A percentile compares a stretch with the other conserved stretches of the same genome.
Evolutionary conservation across 2,113 vertebrate genomes (phyloP).

Genomic region (Trogon surrucura): DNA sequence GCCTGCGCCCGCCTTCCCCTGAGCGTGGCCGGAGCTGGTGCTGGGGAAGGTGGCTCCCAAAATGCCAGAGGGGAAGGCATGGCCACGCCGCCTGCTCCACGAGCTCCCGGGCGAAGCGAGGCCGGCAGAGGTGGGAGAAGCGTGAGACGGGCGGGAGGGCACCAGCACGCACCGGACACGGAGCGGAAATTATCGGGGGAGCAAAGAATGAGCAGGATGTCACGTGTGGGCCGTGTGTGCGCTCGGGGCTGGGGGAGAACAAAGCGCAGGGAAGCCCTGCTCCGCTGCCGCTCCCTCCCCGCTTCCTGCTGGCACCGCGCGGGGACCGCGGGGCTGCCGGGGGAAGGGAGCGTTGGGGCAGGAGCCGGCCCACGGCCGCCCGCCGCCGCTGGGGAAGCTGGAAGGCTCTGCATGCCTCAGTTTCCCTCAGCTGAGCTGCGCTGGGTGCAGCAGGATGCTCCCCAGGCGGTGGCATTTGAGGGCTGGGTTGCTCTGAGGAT

Average conservation of each 20-base stretch:
- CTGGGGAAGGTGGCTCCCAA: background rate
- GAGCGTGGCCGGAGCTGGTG: fast-evolving
- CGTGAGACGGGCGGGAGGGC: background rate
- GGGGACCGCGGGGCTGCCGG: background rate
- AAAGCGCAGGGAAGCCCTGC: constrained; percentile 55
- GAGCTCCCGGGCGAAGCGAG: fast-evolving
- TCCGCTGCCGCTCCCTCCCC: background rate
- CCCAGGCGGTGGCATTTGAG: background rate
- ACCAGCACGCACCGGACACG: fast-evolving
- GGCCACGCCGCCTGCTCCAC: fast-evolving
- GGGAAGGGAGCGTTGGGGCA: background rate
- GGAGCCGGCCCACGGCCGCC: fast-evolving
- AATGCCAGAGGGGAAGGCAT: fast-evolving
- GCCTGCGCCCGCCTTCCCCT: background rate
- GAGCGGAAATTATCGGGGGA: background rate
- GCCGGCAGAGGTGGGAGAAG: background rate
- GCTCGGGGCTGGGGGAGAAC: constrained; percentile 15
- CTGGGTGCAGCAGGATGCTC: background rate
- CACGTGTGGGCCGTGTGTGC: background rate
- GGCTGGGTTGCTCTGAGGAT: background rate
- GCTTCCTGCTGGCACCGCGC: constrained; percentile 23
- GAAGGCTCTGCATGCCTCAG: background rate
- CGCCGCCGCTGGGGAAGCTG: background rate
- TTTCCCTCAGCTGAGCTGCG: background rate
- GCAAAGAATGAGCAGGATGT: constrained; percentile 55